Conservation (phyloP, 2,113 vertebrate genomes). For the Aegotheles bennettii region DNA sequence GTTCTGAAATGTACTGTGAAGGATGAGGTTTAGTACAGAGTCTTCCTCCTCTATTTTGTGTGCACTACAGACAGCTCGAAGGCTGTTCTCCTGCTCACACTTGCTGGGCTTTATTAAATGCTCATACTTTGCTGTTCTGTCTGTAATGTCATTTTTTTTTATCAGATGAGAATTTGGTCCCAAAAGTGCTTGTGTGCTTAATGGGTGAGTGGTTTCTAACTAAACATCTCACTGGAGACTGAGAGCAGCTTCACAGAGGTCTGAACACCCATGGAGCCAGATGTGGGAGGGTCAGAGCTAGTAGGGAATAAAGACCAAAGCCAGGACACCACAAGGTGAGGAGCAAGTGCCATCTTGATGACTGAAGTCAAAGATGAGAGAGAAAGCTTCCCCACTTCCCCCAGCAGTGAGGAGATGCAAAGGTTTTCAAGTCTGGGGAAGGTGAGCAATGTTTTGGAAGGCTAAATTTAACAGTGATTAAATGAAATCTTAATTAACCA, state of each 20-base stretch:
- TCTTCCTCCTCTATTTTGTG: neutral
- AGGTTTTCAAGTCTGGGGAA: neutral
- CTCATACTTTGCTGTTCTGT: neutral
- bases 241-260: neutral
- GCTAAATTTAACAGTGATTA: conserved; percentile 20
- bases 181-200: neutral
- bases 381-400: neutral
- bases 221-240: neutral
- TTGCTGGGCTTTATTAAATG: neutral
- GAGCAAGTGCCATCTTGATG: neutral
- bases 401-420: neutral
- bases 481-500: conserved; percentile 25
- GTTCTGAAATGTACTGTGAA: neutral
- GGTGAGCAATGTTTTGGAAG: neutral
- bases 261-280: neutral
- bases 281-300: neutral
- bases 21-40: neutral
- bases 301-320: neutral
- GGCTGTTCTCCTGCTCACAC: neutral
- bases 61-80: neutral
- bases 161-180: neutral
- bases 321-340: neutral
- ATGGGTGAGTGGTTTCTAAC: neutral
- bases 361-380: neutral
- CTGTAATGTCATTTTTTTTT: neutral